Conservation (phyloP, 2,113 vertebrate genomes). For the Urocolius indicus region DNA sequence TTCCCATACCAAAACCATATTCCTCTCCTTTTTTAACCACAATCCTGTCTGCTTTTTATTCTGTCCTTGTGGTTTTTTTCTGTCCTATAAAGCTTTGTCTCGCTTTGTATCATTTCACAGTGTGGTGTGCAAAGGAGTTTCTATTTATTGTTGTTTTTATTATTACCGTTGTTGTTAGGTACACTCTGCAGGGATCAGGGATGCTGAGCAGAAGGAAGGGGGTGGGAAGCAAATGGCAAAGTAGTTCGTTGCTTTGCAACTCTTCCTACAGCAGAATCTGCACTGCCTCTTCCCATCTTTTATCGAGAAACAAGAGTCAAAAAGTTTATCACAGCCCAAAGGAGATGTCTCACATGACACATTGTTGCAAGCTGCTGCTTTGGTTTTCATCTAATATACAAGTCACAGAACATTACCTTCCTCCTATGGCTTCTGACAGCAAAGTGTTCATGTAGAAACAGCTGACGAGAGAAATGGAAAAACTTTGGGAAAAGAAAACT, state of each 20-base stretch:
- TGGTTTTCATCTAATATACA: neutral
- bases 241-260: neutral
- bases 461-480: neutral
- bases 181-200: neutral
- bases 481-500: neutral
- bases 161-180: neutral
- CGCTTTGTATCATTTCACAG: neutral
- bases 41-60: constrained; percentile 48
- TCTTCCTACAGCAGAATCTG: neutral
- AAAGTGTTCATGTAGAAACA: neutral
- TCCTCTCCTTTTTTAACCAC: neutral
- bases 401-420: neutral
- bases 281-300: neutral
- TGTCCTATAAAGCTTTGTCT: neutral
- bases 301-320: neutral
- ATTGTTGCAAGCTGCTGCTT: neutral
- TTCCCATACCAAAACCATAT: neutral
- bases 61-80: neutral
- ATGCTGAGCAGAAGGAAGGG: neutral
- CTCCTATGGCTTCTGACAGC: neutral
- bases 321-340: neutral
- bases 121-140: neutral
- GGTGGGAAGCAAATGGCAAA: neutral
- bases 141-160: neutral
- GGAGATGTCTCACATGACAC: fast-evolving